A percentile compares a stretch with the other conserved stretches of the same genome.
phyloP scores from a whole-genome alignment of 2,797 vertebrate genomes.

The Falco biarmicus region DNA sequence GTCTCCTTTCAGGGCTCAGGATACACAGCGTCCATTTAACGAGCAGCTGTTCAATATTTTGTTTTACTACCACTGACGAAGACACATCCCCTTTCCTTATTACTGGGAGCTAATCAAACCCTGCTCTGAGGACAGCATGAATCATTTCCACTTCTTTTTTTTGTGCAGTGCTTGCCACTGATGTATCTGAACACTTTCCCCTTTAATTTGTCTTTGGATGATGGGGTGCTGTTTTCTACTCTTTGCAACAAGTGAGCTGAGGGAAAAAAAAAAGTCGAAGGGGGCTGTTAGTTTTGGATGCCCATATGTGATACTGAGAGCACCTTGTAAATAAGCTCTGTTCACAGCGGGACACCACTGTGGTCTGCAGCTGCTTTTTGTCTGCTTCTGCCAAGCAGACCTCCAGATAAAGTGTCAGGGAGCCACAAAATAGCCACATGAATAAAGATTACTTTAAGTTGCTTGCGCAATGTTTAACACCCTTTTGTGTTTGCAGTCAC shows the following conservation, averaged over 20 bases:
- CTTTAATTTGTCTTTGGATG: not conserved
- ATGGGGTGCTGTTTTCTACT: not conserved
- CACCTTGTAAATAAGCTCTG: not conserved
- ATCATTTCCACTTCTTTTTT: not conserved
- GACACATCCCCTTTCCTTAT: not conserved
- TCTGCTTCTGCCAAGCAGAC: not conserved
- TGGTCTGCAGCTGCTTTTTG: not conserved
- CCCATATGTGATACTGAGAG: rapidly evolving
- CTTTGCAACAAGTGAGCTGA: not conserved
- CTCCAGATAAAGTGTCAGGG: not conserved
- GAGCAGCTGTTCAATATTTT: slow-evolving; percentile 35
- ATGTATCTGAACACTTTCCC: not conserved
- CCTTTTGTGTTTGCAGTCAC: not conserved
- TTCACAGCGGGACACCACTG: not conserved
- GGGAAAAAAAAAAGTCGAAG: not conserved
- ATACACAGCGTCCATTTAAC: not conserved
- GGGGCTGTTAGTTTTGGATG: not conserved
- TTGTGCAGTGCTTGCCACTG: not conserved
- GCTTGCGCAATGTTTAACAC: not conserved
- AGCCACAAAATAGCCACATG: not conserved
- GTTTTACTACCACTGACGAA: not conserved
- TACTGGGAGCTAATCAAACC: not conserved
- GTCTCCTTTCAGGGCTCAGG: not conserved
- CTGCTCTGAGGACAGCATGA: not conserved
- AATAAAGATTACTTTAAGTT: not conserved